These are phyloP conservation scores for Trisateles emortualis DNA, from an alignment of 2,888 invertebrate species.

Conservation along the genomic window DNA sequence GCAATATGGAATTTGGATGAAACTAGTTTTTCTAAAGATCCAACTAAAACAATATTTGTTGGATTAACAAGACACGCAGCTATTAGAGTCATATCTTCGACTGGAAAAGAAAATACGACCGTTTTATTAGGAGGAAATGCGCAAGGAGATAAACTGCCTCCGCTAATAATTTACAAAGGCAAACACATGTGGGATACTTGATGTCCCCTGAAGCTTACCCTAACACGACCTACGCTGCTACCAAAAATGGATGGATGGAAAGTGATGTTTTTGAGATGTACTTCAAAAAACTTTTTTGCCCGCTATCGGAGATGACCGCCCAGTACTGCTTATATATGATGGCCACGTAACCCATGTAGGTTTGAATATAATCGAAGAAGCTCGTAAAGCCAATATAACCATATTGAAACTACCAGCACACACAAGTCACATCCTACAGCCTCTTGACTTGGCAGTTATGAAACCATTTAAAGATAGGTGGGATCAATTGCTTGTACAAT, in stretches of 20 bases:
- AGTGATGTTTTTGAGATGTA: conserved; percentile 16
- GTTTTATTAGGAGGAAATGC: conserved; percentile 15
- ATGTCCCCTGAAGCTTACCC: conserved; percentile 9
- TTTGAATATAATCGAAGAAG: conserved; percentile 34
- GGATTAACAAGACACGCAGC: neutral
- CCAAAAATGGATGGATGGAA: conserved; percentile 46
- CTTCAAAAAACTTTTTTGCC: conserved; percentile 9
- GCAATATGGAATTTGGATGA: no score
- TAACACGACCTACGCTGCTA: conserved; percentile 13
- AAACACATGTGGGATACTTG: conserved; percentile 14
- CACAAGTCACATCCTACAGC: conserved; percentile 42
- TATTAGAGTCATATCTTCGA: neutral
- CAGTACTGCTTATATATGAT: conserved; percentile 41
- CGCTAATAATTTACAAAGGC: conserved; percentile 20
- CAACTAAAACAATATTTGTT: neutral
- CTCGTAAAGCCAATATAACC: conserved; percentile 34
- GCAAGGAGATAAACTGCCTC: conserved; percentile 16
- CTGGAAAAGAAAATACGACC: conserved; percentile 4
- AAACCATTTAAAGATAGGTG: conserved; percentile 47
- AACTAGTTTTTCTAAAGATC: neutral
- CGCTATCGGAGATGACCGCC: conserved; percentile 20
- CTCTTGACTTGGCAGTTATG: conserved; percentile 36
- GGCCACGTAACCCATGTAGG: conserved; percentile 42
- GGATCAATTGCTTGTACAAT: conserved; percentile 39
- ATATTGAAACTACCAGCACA: conserved; percentile 41